These are phyloP conservation scores for Drosophila gunungcola DNA, from an alignment of 1,140 invertebrate genomes.

Conservation along the genomic window DNA sequence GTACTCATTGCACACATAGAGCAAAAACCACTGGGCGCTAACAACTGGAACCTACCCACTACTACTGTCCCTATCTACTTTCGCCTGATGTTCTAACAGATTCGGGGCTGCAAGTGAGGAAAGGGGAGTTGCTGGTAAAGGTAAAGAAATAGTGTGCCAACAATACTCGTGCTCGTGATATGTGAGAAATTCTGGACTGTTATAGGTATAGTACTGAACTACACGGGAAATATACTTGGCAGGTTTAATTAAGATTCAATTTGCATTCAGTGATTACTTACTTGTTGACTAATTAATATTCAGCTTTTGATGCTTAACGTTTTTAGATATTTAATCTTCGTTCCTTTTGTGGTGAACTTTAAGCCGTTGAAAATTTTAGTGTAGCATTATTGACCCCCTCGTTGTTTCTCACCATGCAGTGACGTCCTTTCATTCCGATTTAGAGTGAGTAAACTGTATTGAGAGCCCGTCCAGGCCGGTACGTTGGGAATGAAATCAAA, in stretches of 20 bases:
- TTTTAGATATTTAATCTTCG: too few relatives aligned
- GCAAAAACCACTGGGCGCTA: slow-evolving; percentile 40
- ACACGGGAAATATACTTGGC: not conserved
- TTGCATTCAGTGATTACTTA: not conserved
- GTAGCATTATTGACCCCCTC: not conserved
- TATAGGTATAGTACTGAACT: not conserved
- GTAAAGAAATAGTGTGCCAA: slow-evolving; percentile 35
- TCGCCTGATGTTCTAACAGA: not conserved
- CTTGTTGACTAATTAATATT: too few relatives aligned
- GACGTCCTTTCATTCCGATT: not conserved
- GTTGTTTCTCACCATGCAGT: slow-evolving; percentile 14
- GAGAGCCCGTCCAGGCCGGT: slow-evolving; percentile 16
- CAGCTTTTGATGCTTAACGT: not conserved
- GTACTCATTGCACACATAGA: slow-evolving; percentile 45
- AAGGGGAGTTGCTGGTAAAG: not conserved
- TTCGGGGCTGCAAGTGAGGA: not conserved
- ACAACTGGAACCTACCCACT: slow-evolving; percentile 13
- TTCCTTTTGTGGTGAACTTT: not conserved
- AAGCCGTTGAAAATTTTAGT: not conserved
- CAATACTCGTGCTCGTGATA: slow-evolving; percentile 29
- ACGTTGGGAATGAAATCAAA: slow-evolving; percentile 75
- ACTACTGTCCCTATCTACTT: slow-evolving; percentile 19
- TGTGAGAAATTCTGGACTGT: slow-evolving; percentile 29
- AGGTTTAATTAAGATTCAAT: not conserved
- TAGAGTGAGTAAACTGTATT: slow-evolving; percentile 36